phyloP scores from a whole-genome alignment of 2,797 vertebrate species.

The Peromyscus eremicus region DNA sequence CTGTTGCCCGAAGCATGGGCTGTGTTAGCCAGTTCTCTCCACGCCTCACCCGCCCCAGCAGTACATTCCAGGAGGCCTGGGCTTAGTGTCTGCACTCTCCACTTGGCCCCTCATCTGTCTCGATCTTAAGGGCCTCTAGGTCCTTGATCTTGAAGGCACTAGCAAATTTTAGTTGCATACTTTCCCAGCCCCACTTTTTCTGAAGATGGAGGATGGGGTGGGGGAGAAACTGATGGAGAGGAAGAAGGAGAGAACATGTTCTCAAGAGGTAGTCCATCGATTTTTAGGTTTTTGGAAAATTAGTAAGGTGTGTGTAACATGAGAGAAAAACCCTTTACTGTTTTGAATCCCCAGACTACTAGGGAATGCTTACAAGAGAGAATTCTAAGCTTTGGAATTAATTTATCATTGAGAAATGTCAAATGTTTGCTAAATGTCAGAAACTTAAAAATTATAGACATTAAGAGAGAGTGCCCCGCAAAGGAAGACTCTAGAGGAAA shows the following conservation, averaged over 20 bases:
- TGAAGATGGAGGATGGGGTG: background rate
- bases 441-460: conserved; percentile 28
- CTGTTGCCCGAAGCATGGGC: background rate
- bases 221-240: background rate
- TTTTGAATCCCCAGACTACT: background rate
- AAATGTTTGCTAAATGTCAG: conserved; percentile 46
- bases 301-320: background rate
- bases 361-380: background rate
- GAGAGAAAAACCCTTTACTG: background rate
- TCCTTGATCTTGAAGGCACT: background rate
- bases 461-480: background rate
- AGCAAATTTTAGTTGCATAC: background rate
- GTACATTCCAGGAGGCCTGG: fast-evolving
- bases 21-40: fast-evolving
- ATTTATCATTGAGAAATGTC: conserved; percentile 46
- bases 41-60: background rate
- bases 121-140: background rate
- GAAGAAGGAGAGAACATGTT: background rate
- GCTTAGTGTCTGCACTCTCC: fast-evolving
- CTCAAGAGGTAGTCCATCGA: background rate
- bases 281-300: conserved; percentile 29
- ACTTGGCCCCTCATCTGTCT: background rate
- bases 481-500: background rate
- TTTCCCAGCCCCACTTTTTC: background rate
- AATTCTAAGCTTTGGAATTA: conserved; percentile 29